phyloP scores from a whole-genome alignment of 1,140 invertebrate species.

The Tribolium castaneum region DNA sequence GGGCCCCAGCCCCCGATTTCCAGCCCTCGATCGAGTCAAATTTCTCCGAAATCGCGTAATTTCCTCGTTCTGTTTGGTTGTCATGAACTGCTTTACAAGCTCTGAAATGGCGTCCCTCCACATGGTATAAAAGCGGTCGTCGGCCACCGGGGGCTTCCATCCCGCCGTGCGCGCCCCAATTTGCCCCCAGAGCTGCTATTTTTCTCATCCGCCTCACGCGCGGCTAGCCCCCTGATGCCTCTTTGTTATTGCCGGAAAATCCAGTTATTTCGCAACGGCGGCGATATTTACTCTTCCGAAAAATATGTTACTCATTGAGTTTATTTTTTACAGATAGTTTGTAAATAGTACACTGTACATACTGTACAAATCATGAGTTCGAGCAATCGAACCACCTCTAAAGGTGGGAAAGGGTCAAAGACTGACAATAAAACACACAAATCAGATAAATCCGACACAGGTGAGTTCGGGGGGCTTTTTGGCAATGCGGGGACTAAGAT shows the following conservation, averaged over 20 bases:
- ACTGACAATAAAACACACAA: slow-evolving; percentile 60
- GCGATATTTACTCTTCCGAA: neutral
- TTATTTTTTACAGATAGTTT: slow-evolving; percentile 60
- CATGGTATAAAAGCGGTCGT: slow-evolving; percentile 56
- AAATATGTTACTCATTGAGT: neutral
- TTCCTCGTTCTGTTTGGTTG: slow-evolving; percentile 20
- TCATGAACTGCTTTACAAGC: slow-evolving; percentile 49
- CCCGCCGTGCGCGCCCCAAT: neutral
- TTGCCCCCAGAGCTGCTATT: neutral
- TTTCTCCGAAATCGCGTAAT: neutral
- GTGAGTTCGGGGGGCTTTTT: slow-evolving; percentile 43
- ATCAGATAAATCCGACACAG: slow-evolving; percentile 57
- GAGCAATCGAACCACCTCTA: slow-evolving; percentile 63
- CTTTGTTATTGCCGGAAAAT: neutral
- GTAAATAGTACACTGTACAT: slow-evolving; percentile 65
- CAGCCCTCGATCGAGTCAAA: neutral
- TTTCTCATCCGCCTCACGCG: no score
- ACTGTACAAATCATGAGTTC: slow-evolving; percentile 65
- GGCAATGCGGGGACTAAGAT: neutral
- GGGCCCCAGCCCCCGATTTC: neutral
- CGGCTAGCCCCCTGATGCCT: no score
- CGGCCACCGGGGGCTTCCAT: neutral
- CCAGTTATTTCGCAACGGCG: slow-evolving; percentile 10
- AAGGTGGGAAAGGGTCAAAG: slow-evolving; percentile 64
- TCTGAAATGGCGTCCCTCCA: slow-evolving; percentile 64